Evolutionary conservation across 2,888 invertebrate species (phyloP).

Genomic region (Plagodis pulveraria): DNA sequence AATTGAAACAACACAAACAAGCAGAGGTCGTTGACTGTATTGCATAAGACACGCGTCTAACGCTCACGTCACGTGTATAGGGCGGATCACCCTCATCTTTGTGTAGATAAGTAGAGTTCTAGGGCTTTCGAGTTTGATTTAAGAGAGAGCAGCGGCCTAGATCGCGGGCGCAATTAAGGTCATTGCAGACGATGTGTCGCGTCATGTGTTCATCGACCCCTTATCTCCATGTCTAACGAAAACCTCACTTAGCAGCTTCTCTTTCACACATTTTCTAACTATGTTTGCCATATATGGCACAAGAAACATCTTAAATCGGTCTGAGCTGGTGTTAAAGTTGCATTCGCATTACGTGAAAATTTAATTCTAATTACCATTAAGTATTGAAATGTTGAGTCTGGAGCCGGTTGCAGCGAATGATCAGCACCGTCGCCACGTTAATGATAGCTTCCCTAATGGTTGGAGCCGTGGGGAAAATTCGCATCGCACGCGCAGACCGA

Average conservation of each 20-base stretch:
- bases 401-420: slow-evolving; percentile 59
- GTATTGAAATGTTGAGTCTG: slow-evolving; percentile 52
- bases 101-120: slow-evolving; percentile 74
- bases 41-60: slow-evolving; percentile 68
- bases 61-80: slow-evolving; percentile 59
- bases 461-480: slow-evolving; percentile 71
- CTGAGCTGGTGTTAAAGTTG: slow-evolving; percentile 14
- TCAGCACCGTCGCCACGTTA: slow-evolving; percentile 75
- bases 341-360: slow-evolving; percentile 46
- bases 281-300: slow-evolving; percentile 27
- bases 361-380: slow-evolving; percentile 55
- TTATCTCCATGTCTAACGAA: slow-evolving; percentile 30
- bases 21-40: slow-evolving; percentile 71
- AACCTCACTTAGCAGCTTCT: slow-evolving; percentile 12
- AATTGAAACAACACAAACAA: slow-evolving; percentile 59
- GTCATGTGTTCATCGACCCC: slow-evolving; percentile 36
- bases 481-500: slow-evolving; percentile 73
- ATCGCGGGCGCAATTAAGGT: slow-evolving; percentile 76
- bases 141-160: slow-evolving; percentile 81
- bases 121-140: slow-evolving; percentile 81
- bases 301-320: slow-evolving; percentile 8
- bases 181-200: slow-evolving; percentile 71
- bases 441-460: slow-evolving; percentile 80
- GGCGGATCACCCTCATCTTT: slow-evolving; percentile 63
- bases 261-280: slow-evolving; percentile 16